Percentiles rank a stretch among this genome's conserved stretches.
phyloP scores from a whole-genome alignment of 1,140 invertebrate genomes.

The Zaprionus vittiger region DNA sequence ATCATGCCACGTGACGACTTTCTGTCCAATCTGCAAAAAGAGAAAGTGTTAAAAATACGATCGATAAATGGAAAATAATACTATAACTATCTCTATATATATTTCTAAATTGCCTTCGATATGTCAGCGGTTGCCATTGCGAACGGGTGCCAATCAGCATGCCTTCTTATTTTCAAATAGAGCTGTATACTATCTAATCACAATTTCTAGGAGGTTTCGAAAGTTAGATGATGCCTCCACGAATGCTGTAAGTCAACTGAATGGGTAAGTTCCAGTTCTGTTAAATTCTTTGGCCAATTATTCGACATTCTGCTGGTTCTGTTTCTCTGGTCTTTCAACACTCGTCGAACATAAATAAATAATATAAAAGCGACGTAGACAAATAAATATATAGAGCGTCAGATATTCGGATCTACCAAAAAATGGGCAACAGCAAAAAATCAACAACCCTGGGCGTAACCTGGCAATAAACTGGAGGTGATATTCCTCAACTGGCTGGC shows the following conservation, averaged over 20 bases:
- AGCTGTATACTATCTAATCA: constrained; percentile 7
- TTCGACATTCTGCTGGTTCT: constrained; percentile 45
- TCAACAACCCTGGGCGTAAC: constrained; percentile 23
- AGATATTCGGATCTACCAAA: constrained; percentile 36
- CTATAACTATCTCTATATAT: constrained; percentile 9
- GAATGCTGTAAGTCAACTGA: constrained; percentile 83
- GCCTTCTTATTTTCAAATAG: constrained; percentile 19
- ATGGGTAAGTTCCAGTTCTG: constrained; percentile 57
- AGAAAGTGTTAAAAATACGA: constrained; percentile 9
- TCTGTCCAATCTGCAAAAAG: constrained; percentile 89
- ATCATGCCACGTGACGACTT: constrained; percentile 94
- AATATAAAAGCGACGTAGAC: constrained; percentile 73
- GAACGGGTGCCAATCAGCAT: constrained; percentile 70
- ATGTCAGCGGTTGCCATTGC: constrained; percentile 66
- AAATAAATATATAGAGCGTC: constrained; percentile 73
- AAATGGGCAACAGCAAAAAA: constrained; percentile 20
- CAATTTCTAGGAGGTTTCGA: background rate
- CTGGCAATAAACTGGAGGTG: constrained; percentile 44
- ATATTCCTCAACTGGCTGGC: constrained; percentile 13
- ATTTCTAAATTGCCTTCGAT: constrained; percentile 54
- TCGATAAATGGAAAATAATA: background rate
- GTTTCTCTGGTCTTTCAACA: constrained; percentile 66
- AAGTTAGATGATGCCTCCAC: constrained; percentile 56
- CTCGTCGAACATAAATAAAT: constrained; percentile 75
- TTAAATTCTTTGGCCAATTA: constrained; percentile 57